phyloP scores from a whole-genome alignment of 2,888 invertebrate species.

The Andrena chrysosceles region DNA sequence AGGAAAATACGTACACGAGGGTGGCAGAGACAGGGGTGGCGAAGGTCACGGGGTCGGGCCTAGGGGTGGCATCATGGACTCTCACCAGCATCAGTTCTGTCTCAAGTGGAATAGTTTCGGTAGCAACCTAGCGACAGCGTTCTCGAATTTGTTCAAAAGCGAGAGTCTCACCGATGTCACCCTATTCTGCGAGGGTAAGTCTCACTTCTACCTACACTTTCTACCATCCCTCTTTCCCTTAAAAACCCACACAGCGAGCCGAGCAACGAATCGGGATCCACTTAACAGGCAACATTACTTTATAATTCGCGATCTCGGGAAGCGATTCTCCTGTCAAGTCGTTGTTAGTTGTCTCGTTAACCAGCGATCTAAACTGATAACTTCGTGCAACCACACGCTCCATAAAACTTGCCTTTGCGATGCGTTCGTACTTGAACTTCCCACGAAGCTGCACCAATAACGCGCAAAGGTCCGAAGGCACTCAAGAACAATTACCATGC shows the following conservation, averaged over 20 bases:
- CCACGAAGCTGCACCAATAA: neutral
- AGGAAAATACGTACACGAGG: constrained; percentile 80
- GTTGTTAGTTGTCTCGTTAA: too few relatives aligned
- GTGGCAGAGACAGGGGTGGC: constrained; percentile 81
- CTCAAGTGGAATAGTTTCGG: constrained; percentile 98
- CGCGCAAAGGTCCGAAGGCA: neutral
- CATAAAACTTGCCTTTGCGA: neutral
- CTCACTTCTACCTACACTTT: constrained; percentile 9
- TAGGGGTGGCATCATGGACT: constrained; percentile 93
- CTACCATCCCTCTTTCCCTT: too few relatives aligned
- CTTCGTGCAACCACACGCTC: too few relatives aligned
- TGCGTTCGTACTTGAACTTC: too few relatives aligned
- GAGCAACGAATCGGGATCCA: too few relatives aligned
- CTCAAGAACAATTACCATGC: neutral
- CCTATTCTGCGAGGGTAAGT: constrained; percentile 96
- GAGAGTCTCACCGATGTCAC: constrained; percentile 97
- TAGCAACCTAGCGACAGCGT: constrained; percentile 96
- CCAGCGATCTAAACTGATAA: too few relatives aligned
- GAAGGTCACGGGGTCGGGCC: constrained; percentile 81
- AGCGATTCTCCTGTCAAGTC: too few relatives aligned
- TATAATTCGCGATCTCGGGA: too few relatives aligned
- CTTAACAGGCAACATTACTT: too few relatives aligned
- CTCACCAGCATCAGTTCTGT: constrained; percentile 96
- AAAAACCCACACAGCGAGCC: too few relatives aligned
- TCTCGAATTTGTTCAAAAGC: constrained; percentile 96